phyloP scores from a whole-genome alignment of 2,888 invertebrate species.

The Pachycephus smyrnensis region DNA sequence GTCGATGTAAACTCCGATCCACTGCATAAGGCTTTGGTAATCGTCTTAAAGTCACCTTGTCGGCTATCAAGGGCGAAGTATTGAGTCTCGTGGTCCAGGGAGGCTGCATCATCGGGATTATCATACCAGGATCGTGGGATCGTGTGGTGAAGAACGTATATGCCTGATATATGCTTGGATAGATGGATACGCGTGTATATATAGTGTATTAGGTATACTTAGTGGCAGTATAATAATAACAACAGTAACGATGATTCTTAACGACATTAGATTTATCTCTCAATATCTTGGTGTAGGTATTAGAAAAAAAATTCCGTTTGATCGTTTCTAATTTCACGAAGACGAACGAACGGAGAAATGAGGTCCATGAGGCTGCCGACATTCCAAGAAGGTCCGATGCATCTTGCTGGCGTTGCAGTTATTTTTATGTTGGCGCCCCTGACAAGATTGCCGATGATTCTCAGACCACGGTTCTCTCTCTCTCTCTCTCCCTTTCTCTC shows the following conservation, averaged over 20 bases:
- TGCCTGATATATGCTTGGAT: background rate
- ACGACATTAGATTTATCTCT: background rate
- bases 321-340: background rate
- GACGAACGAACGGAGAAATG: background rate
- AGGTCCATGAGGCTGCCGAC: background rate
- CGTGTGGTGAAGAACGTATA: background rate
- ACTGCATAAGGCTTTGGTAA: background rate
- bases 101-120: background rate
- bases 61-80: background rate
- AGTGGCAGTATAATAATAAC: background rate
- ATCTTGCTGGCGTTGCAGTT: background rate
- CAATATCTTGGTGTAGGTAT: background rate
- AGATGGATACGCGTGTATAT: too few species aligned
- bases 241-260: background rate
- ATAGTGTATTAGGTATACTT: background rate
- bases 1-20: background rate
- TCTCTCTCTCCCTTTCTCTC: background rate
- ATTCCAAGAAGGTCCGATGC: background rate
- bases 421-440: background rate
- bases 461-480: background rate
- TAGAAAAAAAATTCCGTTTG: background rate
- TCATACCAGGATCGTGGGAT: background rate
- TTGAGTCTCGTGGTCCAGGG: background rate
- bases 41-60: background rate
- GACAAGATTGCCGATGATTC: background rate